A percentile compares a stretch with the other conserved stretches of the same genome.
These are phyloP conservation scores for Idaea aversata DNA, from an alignment of 2,888 invertebrate genomes.

Conservation along the genomic window DNA sequence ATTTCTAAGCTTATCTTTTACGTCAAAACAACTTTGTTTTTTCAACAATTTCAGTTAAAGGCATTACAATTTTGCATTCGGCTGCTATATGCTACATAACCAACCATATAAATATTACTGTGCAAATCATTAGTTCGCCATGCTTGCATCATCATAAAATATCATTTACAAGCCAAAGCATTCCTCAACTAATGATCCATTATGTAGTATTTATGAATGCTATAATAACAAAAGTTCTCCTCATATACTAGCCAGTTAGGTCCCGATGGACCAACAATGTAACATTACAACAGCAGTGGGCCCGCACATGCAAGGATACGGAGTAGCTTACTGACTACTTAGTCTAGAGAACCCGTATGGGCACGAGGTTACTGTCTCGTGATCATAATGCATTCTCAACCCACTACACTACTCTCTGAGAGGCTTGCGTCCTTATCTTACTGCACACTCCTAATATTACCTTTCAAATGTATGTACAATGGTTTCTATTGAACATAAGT, in stretches of 20 bases:
- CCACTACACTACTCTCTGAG: constrained; percentile 57
- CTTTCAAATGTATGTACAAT: neutral
- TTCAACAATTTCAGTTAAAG: no score
- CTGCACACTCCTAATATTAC: neutral
- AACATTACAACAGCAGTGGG: constrained; percentile 57
- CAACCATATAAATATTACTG: no score
- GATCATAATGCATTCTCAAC: constrained; percentile 69
- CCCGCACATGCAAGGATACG: constrained; percentile 56
- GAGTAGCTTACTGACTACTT: constrained; percentile 64
- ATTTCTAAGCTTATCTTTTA: no score
- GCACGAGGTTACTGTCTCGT: constrained; percentile 54
- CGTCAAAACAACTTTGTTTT: no score
- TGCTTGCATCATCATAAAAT: no score
- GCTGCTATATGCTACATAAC: no score
- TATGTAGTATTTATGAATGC: no score
- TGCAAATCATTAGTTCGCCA: no score
- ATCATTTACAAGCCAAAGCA: no score
- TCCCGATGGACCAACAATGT: constrained; percentile 11
- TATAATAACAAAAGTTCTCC: no score
- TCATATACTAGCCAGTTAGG: neutral
- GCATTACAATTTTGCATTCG: no score
- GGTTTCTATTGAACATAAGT: neutral
- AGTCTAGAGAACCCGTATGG: constrained; percentile 73
- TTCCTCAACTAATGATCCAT: no score
- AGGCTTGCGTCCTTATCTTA: constrained; percentile 43